Percentiles rank a stretch among this genome's conserved stretches.
These are phyloP conservation scores for Megaceryle alcyon DNA, from an alignment of 2,797 vertebrate species.

Conservation along the genomic window DNA sequence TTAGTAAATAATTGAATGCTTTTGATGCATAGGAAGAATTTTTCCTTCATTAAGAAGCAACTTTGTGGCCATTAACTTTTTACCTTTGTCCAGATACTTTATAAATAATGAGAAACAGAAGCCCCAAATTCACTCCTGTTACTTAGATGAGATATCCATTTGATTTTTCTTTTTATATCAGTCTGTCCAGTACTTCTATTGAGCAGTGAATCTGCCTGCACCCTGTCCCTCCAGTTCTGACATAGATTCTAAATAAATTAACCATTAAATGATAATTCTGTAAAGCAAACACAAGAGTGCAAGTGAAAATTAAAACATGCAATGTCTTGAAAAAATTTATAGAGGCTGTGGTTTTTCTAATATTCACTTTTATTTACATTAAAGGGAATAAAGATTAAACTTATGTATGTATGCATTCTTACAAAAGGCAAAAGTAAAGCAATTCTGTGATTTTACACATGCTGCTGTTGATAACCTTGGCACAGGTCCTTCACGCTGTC, in stretches of 20 bases:
- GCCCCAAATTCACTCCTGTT: background rate
- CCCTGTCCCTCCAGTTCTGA: background rate
- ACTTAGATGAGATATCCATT: background rate
- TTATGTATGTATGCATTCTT: background rate
- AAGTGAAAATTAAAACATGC: background rate
- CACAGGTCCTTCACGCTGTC: background rate
- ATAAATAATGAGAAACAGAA: background rate
- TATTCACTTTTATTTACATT: background rate
- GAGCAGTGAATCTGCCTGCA: background rate
- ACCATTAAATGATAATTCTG: background rate
- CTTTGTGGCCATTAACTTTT: background rate
- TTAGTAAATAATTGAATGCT: background rate
- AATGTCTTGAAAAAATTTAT: background rate
- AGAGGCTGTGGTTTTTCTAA: background rate
- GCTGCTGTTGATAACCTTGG: background rate
- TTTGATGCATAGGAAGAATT: background rate
- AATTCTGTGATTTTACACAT: background rate
- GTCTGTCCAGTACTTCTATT: background rate
- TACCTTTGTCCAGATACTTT: background rate
- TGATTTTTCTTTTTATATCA: background rate
- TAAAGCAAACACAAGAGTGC: background rate
- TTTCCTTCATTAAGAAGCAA: background rate
- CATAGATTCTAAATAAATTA: background rate
- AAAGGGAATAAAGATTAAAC: background rate
- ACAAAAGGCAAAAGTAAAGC: background rate